Conservation (phyloP, 2,113 vertebrate species). For the Ammodytes marinus region DNA sequence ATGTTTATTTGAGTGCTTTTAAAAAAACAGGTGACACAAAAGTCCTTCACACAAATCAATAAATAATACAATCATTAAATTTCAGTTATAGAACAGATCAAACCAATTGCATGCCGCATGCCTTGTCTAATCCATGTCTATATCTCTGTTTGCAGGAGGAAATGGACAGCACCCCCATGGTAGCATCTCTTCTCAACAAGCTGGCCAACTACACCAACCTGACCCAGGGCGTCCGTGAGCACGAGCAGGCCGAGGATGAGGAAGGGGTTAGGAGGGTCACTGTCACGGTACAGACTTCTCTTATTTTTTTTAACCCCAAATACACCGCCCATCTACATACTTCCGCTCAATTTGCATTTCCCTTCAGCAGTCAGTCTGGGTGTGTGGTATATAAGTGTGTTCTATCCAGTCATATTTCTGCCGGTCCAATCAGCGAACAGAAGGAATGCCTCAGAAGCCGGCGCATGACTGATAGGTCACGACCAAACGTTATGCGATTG, state of each 20-base stretch:
- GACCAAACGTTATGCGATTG: too few relatives aligned
- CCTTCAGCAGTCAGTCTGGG: too few relatives aligned
- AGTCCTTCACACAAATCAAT: neutral
- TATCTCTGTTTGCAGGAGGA: conserved; percentile 86
- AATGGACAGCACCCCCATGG: conserved; percentile 98
- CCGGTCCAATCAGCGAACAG: too few relatives aligned
- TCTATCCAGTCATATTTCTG: too few relatives aligned
- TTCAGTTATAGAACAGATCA: neutral
- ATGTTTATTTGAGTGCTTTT: neutral
- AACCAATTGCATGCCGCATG: too few relatives aligned
- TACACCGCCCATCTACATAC: too few relatives aligned
- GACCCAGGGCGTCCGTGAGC: conserved; percentile 94
- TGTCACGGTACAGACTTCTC: conserved; percentile 64
- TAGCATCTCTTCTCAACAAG: conserved; percentile 95
- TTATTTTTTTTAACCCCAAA: too few relatives aligned
- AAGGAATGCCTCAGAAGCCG: too few relatives aligned
- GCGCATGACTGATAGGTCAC: too few relatives aligned
- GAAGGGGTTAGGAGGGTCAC: conserved; percentile 87
- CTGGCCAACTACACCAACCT: conserved; percentile 97
- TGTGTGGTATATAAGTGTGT: too few relatives aligned
- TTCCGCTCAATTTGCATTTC: too few relatives aligned
- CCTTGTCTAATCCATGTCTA: neutral
- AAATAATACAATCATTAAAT: neutral
- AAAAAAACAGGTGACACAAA: neutral
- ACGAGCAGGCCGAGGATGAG: conserved; percentile 89